Percentiles rank a stretch among this genome's conserved stretches.
These are phyloP conservation scores for Dicyrtomina minuta DNA, from an alignment of 2,888 invertebrate species.

Conservation along the genomic window DNA sequence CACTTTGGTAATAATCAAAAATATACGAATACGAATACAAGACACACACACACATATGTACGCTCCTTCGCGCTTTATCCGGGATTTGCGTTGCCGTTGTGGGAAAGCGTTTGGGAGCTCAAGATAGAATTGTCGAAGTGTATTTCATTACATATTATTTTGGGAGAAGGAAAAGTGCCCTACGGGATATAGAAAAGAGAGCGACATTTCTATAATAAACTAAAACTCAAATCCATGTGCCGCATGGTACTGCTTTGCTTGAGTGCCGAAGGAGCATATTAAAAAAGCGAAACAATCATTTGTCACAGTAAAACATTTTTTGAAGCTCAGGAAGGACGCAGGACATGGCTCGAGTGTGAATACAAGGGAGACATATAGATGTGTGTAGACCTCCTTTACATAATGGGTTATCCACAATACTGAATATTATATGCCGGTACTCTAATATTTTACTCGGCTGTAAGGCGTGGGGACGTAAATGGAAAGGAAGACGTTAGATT, in stretches of 20 bases:
- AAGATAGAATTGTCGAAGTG: neutral
- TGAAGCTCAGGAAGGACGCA: neutral
- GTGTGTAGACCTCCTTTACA: no score
- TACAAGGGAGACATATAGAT: no score
- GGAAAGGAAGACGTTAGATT: no score
- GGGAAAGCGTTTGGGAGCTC: neutral
- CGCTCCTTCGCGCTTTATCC: no score
- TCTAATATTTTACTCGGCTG: no score
- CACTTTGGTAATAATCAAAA: no score
- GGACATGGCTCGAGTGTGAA: neutral
- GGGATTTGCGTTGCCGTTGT: no score
- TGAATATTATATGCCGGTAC: no score
- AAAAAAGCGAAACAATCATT: constrained; percentile 39
- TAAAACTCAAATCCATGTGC: constrained; percentile 30
- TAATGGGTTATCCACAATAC: no score
- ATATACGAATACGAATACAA: no score
- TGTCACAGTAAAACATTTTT: constrained; percentile 35
- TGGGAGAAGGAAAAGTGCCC: constrained; percentile 22
- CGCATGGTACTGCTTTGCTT: constrained; percentile 11
- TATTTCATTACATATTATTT: constrained; percentile 18
- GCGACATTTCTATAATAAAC: constrained; percentile 37
- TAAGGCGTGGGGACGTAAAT: no score
- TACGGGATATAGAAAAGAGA: constrained; percentile 16
- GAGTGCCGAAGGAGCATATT: constrained; percentile 26
- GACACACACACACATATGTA: no score